phyloP scores from a whole-genome alignment of 1,140 invertebrate genomes.

The Diuraphis noxia region DNA sequence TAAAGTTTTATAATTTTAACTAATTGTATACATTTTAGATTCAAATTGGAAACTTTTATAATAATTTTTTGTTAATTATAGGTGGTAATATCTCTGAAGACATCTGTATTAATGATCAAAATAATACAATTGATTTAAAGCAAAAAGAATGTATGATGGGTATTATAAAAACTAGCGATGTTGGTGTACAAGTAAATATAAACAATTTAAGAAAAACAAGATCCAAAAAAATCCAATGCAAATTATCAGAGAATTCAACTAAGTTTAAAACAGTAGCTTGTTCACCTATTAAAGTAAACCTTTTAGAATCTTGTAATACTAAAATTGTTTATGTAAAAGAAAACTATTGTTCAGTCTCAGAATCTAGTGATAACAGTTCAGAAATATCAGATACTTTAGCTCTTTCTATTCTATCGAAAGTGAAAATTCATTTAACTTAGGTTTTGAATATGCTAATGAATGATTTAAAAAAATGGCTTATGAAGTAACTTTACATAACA shows the following conservation, averaged over 20 bases:
- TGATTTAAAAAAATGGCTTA: not conserved
- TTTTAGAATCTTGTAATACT: not conserved
- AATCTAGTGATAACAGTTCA: not conserved
- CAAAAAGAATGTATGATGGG: not conserved
- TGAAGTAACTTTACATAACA: not conserved
- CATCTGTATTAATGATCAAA: not conserved
- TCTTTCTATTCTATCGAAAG: not conserved
- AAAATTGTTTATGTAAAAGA: not conserved
- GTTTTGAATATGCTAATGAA: not conserved
- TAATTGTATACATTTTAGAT: not conserved
- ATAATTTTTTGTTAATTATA: not conserved
- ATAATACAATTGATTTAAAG: not conserved
- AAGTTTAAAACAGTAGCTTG: not conserved
- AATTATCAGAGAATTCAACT: not conserved
- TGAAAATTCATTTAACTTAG: not conserved
- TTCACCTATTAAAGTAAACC: not conserved
- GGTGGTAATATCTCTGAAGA: not conserved
- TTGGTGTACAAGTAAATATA: not conserved
- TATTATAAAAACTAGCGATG: not conserved
- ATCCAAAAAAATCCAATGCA: not conserved
- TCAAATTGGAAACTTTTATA: not conserved
- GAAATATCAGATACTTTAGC: not conserved
- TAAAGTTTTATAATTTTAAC: not conserved
- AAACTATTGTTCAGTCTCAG: not conserved
- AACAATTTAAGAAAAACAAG: not conserved